Evolutionary conservation across 1,140 invertebrate species (phyloP), one percentile per base, ranked within the genome.

Genomic region (Thrips palmi): DNA sequence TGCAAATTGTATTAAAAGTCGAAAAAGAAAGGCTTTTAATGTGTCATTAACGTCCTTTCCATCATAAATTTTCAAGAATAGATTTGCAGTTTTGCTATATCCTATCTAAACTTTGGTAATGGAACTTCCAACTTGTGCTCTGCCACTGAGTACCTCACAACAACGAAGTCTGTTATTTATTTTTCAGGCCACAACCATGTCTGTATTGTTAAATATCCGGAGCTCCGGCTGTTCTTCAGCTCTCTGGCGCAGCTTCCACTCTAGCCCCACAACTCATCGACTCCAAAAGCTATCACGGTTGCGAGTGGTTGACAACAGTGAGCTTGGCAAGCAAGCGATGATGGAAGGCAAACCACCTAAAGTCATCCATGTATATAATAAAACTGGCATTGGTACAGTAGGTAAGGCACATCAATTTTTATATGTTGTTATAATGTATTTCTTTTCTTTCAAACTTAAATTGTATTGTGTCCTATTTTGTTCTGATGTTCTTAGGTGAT

Each of bases 241-340:
- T 27, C 7, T 27, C 24, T 27, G 12, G 7, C 24, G 55, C 43
- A 53, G 49, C 12, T 58, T 81, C 45, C 70, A 73, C 51, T 69
- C 70, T 14, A 65, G 72, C 7, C 37, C 62, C 10, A 49, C 55
- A 37, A 54, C 59, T 38, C 67, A 62, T 54, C 68, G 79, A 57
- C 74, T 83, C 27, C 63, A 66, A 23, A 70, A 76, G 54, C 47
- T 88, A 36, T 71, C 81, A 12, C 58, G 86, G 40, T 59, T 96
- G 8, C 65, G 88, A 51, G 86, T 94, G 14, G 91, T 98, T 2
- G 93, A 97, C 57, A 97, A 98, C 54, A 93, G 88, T 42, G 74
- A 80, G 46, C 73, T 97, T 43, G 93, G 93, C 18, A 92, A 86
- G 56, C 65, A 80, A 54, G 89, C 92, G 1, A 92, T 92, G 79